Evolutionary conservation across 2,113 vertebrate species (phyloP), one percentile per base, ranked within the genome.

Genomic region (Arenaria interpres): DNA sequence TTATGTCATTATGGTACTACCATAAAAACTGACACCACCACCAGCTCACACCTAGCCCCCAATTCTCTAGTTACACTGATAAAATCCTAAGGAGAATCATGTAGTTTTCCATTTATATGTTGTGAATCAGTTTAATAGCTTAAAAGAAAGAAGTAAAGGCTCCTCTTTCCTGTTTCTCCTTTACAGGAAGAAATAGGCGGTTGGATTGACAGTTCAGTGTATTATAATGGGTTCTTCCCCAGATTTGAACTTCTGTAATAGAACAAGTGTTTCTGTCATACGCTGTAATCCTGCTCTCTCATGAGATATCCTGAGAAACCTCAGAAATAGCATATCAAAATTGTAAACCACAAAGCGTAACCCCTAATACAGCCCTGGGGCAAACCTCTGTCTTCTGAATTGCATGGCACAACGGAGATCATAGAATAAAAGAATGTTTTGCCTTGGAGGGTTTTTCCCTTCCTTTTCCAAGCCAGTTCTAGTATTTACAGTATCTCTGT

Each of bases 401-500:
- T 86, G 80, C 67, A n/a, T 77, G 86, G 72, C 88, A 95, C 89
- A 91, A 60, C 18, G 3, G 81, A 96, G 82, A 93, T 94, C 75
- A 75, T 56, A 80, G 77, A 88, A 87, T 46, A 84, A 93, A 93
- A 89, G 59, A 89, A 79, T 85, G 66, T 96, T 89, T 87, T 95
- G 87, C 94, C 94, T 92, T 33, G n/a, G 30, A 96, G 94, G 57
- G 21, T 30, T 96, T 95, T 95, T 72, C 18, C 39, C 14, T 74
- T 91, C 10, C 59, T 77, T 96, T 96, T 91, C 62, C 46, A 90
- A 81, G 81, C 48, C 72, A 93, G 59, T 71, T 95, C 68, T 96
- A 95, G 89, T 97, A 95, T 97, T 97, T 97, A 97, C 95, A 90
- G 74, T 93, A 82, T 79, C 53, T 91, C 41, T 94, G 93, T 91